phyloP scores from a whole-genome alignment of 2,113 vertebrate genomes.

The Seriola quinqueradiata region DNA sequence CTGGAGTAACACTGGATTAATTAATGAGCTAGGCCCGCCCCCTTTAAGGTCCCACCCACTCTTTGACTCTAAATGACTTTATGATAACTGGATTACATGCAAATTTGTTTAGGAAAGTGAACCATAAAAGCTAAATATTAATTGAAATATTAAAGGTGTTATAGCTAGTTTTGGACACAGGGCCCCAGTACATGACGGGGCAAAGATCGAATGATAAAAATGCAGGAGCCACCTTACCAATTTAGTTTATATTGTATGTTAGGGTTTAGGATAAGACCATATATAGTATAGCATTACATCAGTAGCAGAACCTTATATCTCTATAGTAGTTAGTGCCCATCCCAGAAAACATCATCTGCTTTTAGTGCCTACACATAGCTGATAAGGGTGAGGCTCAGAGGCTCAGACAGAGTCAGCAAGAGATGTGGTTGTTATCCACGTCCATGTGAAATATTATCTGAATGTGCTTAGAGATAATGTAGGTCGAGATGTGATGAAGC shows the following conservation, averaged over 20 bases:
- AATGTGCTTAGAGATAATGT: background rate
- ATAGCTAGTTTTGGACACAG: background rate
- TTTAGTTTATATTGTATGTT: background rate
- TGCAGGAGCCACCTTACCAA: background rate
- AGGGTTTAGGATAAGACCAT: background rate
- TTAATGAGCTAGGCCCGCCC: background rate
- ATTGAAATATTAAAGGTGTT: background rate
- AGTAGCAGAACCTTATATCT: background rate
- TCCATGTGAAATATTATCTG: background rate
- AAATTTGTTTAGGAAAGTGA: background rate
- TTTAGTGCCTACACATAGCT: slow-evolving; percentile 4
- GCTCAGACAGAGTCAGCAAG: background rate
- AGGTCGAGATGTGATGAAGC: background rate
- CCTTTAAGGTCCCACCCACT: background rate
- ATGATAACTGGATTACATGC: background rate
- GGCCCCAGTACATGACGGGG: no score
- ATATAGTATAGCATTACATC: background rate
- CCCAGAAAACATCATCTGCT: background rate
- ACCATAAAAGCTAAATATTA: background rate
- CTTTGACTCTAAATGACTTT: background rate
- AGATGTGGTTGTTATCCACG: background rate
- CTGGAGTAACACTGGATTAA: background rate
- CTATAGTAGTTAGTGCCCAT: background rate
- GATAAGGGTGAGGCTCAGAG: slow-evolving; percentile 20
- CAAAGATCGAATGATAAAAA: background rate